Evolutionary conservation across 2,113 vertebrate genomes (phyloP), one percentile per base, ranked within the genome.

Genomic region (Sigmodon hispidus): DNA sequence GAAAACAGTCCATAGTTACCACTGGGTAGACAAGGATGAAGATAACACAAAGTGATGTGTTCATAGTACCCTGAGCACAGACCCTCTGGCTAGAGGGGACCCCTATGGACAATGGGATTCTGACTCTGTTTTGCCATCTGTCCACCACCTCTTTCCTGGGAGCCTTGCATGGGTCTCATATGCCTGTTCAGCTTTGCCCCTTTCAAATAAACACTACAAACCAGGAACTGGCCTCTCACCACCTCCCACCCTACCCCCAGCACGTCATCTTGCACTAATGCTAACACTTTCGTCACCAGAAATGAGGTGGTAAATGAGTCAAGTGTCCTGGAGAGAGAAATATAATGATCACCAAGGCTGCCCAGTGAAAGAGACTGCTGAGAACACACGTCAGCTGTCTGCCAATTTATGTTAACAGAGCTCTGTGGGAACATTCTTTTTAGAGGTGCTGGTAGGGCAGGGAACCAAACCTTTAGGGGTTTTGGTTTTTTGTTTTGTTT

Each of bases 301-400:
- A 97, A 97, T 96, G 96, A 98, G 96, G 93, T 91, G 76, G 96
- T 96, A 96, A 97, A 98, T 97, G 97, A 98, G 96, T 94, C 95
- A 97, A 96, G 97, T 95, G 65, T 98, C 97, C 96, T 95, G 79
- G 12, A 7, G 96, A 97, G 97, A 96, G 97, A 98, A 98, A 97
- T 90, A 95, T 93, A 96, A 98, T 96, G 97, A 97, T 96, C 94
- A 94, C 95, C 94, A 97, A 97, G 96, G 77, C 88, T 94, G 91
- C 96, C 97, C 94, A 90, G 29, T 77, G 95, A 98, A 93, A 97
- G 96, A 97, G 94, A 96, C 94, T 95, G 95, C 97, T 97, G 93
- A 97, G 91, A 95, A 96, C 95, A 90, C 89, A 92, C 67, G 92
- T 96, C 97, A 96, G 95, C 97, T 98, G 94, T 95, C 97, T 97